Evolutionary conservation across 2,113 vertebrate species (phyloP).

Genomic region (Donacobius atricapilla): DNA sequence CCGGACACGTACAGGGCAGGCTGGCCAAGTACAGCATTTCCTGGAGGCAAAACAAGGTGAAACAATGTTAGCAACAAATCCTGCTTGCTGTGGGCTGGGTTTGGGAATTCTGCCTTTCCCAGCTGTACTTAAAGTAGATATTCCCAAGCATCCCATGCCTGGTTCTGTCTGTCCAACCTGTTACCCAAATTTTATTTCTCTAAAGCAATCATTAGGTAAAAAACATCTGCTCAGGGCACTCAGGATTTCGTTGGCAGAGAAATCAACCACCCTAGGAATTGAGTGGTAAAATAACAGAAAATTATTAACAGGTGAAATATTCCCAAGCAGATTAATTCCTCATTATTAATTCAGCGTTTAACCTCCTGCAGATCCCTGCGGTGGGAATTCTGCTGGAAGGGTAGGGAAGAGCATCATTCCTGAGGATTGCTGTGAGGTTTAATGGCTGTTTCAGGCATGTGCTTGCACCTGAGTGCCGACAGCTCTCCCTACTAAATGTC

Average conservation of each 20-base stretch:
- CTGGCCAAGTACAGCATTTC: neutral
- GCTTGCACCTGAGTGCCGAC: too few relatives aligned
- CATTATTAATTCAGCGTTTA: slow-evolving; percentile 7
- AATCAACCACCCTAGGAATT: neutral
- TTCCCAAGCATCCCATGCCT: neutral
- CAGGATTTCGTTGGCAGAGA: neutral
- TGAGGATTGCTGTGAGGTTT: neutral
- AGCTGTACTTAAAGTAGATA: neutral
- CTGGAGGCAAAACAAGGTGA: neutral
- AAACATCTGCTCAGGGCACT: neutral
- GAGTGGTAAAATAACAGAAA: neutral
- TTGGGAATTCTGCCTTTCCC: neutral
- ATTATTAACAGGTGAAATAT: slow-evolving; percentile 22
- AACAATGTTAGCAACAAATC: neutral
- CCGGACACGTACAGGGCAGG: neutral
- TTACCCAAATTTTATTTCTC: neutral
- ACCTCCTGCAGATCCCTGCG: neutral
- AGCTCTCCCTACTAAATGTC: neutral
- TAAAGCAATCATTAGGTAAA: neutral
- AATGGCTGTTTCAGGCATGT: neutral
- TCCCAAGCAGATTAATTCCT: neutral
- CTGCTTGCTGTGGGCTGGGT: neutral
- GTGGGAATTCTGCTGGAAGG: neutral
- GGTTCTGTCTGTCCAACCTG: neutral
- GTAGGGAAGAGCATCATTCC: neutral